Percentiles rank a stretch among this genome's conserved stretches.
phyloP scores from a whole-genome alignment of 64 coral and sea anemone species.

The Hydrozoanthus tunicans region DNA sequence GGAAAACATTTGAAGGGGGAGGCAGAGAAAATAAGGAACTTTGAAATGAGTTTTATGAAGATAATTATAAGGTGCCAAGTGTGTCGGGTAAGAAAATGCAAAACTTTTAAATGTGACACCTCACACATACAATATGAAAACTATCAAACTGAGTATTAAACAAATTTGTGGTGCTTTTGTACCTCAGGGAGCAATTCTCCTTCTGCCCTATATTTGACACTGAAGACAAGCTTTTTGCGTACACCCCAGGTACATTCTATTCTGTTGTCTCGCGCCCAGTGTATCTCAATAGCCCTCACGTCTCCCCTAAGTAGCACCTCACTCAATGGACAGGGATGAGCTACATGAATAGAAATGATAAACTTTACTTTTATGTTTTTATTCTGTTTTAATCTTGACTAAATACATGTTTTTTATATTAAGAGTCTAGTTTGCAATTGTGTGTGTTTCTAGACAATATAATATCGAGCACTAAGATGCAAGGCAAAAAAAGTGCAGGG shows the following conservation, averaged over 20 bases:
- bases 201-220: not conserved
- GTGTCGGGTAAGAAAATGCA: too few relatives aligned
- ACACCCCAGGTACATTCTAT: not conserved
- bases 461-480: too few relatives aligned
- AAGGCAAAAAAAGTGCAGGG: too few relatives aligned
- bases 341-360: not conserved
- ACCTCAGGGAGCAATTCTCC: not conserved
- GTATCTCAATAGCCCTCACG: not conserved
- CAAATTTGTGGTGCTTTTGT: not conserved
- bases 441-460: too few relatives aligned
- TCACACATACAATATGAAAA: too few relatives aligned
- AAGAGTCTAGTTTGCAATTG: not conserved
- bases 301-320: not conserved
- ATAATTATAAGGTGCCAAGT: too few relatives aligned
- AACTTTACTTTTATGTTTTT: too few relatives aligned
- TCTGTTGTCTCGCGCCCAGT: not conserved
- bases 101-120: too few relatives aligned
- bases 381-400: not conserved
- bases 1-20: too few relatives aligned
- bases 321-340: slow-evolving; percentile 5
- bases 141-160: too few relatives aligned
- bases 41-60: too few relatives aligned
- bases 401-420: not conserved
- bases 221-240: not conserved
- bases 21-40: too few relatives aligned